Evolutionary conservation across 2,113 vertebrate genomes (phyloP).

Genomic region (Tragelaphus strepsiceros): DNA sequence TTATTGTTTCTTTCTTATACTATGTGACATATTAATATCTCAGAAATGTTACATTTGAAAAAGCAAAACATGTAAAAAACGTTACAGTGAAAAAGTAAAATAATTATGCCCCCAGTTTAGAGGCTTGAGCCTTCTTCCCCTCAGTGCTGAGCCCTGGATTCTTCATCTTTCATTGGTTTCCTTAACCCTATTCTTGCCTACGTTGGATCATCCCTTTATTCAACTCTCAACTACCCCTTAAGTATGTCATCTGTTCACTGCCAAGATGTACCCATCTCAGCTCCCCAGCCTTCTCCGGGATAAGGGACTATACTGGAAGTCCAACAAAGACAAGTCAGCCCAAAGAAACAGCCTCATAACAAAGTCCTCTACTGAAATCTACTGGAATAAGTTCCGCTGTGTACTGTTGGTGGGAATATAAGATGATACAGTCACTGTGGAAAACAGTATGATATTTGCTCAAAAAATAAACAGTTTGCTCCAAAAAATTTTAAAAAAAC

Average conservation of each 20-base stretch:
- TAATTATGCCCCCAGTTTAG: neutral
- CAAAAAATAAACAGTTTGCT: neutral
- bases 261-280: neutral
- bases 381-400: neutral
- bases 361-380: neutral
- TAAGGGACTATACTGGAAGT: neutral
- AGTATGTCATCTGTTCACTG: neutral
- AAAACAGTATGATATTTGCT: neutral
- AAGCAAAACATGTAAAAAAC: neutral
- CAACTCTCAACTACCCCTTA: neutral
- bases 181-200: neutral
- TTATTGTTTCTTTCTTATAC: neutral
- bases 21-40: neutral
- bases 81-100: neutral
- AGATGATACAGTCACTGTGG: neutral
- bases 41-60: neutral
- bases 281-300: neutral
- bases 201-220: neutral
- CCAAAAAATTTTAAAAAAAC: neutral
- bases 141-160: neutral
- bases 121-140: neutral
- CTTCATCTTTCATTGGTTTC: neutral
- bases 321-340: neutral
- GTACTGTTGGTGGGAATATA: neutral
- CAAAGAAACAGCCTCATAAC: neutral